Percentiles rank a stretch among this genome's conserved stretches.
These are phyloP conservation scores for Pagrus major DNA, from an alignment of 2,113 vertebrate species.

Conservation along the genomic window DNA sequence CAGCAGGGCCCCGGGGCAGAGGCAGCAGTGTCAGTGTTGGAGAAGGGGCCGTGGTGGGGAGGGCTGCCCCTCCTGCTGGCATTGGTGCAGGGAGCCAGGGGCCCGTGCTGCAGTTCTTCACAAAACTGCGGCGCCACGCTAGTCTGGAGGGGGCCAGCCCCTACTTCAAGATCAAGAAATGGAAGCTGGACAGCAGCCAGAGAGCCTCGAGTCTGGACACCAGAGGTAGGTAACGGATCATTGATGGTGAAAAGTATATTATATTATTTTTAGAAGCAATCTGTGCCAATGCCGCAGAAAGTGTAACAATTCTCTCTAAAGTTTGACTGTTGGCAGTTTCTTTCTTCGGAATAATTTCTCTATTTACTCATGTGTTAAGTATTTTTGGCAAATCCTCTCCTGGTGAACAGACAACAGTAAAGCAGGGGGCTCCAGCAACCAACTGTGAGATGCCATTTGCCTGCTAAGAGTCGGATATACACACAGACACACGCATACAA, in stretches of 20 bases:
- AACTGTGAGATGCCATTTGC: slow-evolving; percentile 67
- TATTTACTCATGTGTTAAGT: slow-evolving; percentile 28
- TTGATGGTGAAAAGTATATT: neutral
- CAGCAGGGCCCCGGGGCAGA: slow-evolving; percentile 65
- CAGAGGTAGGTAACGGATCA: slow-evolving; percentile 91
- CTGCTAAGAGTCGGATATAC: slow-evolving; percentile 47
- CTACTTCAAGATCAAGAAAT: slow-evolving; percentile 97
- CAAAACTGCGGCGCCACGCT: slow-evolving; percentile 92
- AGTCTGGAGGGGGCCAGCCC: slow-evolving; percentile 96
- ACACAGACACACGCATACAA: slow-evolving; percentile 38
- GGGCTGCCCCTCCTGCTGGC: slow-evolving; percentile 48
- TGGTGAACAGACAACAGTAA: slow-evolving; percentile 49
- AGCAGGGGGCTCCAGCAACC: slow-evolving; percentile 54
- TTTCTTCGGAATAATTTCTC: neutral
- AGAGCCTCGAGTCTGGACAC: slow-evolving; percentile 96
- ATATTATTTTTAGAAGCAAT: slow-evolving; percentile 32
- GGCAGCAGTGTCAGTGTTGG: slow-evolving; percentile 70
- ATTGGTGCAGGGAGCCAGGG: slow-evolving; percentile 74
- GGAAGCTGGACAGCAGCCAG: slow-evolving; percentile 96
- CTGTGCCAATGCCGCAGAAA: neutral
- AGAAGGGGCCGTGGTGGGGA: slow-evolving; percentile 19
- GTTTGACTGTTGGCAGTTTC: neutral
- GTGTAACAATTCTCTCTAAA: neutral
- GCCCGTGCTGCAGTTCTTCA: slow-evolving; percentile 91
- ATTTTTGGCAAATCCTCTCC: slow-evolving; percentile 27